phyloP scores from a whole-genome alignment of 2,113 vertebrate species.

The Takifugu flavidus region DNA sequence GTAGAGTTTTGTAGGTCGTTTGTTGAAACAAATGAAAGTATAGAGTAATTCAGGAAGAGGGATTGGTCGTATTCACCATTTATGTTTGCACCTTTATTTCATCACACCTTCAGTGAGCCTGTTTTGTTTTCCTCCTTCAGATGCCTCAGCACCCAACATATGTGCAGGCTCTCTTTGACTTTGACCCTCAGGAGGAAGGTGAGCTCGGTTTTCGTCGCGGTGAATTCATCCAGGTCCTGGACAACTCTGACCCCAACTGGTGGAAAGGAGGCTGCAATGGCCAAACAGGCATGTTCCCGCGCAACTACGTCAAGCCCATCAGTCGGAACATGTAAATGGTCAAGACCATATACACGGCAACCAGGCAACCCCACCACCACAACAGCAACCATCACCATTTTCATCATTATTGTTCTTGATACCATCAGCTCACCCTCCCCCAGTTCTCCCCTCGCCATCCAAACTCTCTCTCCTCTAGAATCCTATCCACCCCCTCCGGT shows the following conservation, averaged over 20 bases:
- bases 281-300: constrained; percentile 98
- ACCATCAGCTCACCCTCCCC: constrained; percentile 43
- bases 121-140: neutral
- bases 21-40: too few species aligned
- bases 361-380: constrained; percentile 19
- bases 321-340: constrained; percentile 90
- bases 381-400: constrained; percentile 13
- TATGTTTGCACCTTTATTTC: neutral
- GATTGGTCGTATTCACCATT: neutral
- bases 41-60: too few species aligned
- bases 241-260: constrained; percentile 99
- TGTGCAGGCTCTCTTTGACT: constrained; percentile 98
- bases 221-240: constrained; percentile 98
- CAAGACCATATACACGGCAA: constrained; percentile 36
- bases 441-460: constrained; percentile 42
- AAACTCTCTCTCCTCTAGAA: constrained; percentile 45
- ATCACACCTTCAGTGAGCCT: neutral
- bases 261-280: constrained; percentile 98
- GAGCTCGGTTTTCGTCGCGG: constrained; percentile 97
- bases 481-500: constrained; percentile 68
- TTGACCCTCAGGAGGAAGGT: constrained; percentile 97
- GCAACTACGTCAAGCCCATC: constrained; percentile 97
- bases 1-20: too few species aligned
- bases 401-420: constrained; percentile 34
- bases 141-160: constrained; percentile 77